Base-by-base conservation (phyloP, 2,888 invertebrate species). In the Penaeus monodon region DNA sequence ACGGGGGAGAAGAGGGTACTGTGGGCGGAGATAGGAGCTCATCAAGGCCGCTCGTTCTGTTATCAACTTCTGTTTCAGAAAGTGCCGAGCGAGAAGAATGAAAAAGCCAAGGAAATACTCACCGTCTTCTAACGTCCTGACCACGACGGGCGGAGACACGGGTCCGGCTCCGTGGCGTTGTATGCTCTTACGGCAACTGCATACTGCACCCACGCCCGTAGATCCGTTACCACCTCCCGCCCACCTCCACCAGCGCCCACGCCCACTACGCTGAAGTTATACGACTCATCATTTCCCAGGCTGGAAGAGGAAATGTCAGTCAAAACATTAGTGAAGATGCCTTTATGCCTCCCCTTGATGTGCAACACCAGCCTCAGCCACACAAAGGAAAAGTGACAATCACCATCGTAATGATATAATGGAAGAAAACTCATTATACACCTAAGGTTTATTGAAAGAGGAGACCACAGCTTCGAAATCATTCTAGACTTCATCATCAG, bases 1-100 rank as follows among this genome's bases (percentile, higher is more conserved):
- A 95, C 95, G 0, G 96, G 96, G 96, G 94, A 91, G 94, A 94
- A 91, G 95, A 96, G 70, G 96, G 96, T 79, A 96, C 96, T 96
- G 91, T 12, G 92, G 91, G 81, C 33, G 20, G 20, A 84, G 27
- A 49, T n/a, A 38, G 44, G 57, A 57, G 17, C 3, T 57, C 57
- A 57, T 2, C 57, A 57, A 57, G 0, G 17, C 2, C 17, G 3
- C 10, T 57, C 57, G 57, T 17, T 57, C 33, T 57, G 2, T 17
- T 57, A 57, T 1, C 17, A 20, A 1, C 17, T 2, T 17, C 57
- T 57, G 57, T 57, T 57, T 57, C 17, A 3, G 17, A 57, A 44
- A 17, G 57, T 17, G 57, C 57, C 14, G 57, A 57, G 17, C 57
- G 57, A 57, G 17, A 14, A 57, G 17, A 14, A 4, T 2, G 17